A percentile compares a stretch with the other conserved stretches of the same genome.
Evolutionary conservation across 1,140 invertebrate genomes (phyloP).

Genomic region (Parapsyche elsis): DNA sequence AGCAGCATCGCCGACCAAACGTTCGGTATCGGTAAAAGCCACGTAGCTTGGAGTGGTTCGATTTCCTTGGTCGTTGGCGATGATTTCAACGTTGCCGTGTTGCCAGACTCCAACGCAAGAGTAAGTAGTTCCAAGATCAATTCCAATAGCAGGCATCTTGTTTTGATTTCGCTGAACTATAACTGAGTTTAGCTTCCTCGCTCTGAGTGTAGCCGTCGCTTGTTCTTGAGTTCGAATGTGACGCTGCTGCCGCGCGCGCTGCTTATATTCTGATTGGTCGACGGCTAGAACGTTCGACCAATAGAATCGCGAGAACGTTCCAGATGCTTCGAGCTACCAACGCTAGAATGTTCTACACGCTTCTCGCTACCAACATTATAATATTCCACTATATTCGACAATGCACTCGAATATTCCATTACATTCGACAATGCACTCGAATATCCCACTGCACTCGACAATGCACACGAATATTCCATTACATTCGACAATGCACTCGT

Average conservation of each 20-base stretch:
- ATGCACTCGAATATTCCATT: too few species aligned
- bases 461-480: too few species aligned
- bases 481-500: too few species aligned
- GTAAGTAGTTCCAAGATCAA: slow-evolving; percentile 84
- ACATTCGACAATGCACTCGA: too few species aligned
- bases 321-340: neutral
- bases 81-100: slow-evolving; percentile 91
- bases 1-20: slow-evolving; percentile 78
- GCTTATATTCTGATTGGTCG: slow-evolving; percentile 40
- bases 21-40: slow-evolving; percentile 85
- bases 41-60: slow-evolving; percentile 92
- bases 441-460: too few species aligned
- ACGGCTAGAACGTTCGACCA: slow-evolving; percentile 15
- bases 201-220: neutral
- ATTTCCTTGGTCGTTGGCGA: slow-evolving; percentile 95
- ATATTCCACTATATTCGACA: too few species aligned
- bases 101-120: slow-evolving; percentile 86
- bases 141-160: slow-evolving; percentile 64
- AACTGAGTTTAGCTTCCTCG: neutral
- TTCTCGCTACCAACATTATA: too few species aligned
- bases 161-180: neutral
- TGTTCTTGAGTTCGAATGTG: slow-evolving; percentile 13
- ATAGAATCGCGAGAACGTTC: neutral
- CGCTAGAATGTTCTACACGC: slow-evolving; percentile 5
- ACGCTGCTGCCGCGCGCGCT: neutral